Evolutionary conservation across 2,113 vertebrate genomes (phyloP).

Genomic region (Prinia subflava): DNA sequence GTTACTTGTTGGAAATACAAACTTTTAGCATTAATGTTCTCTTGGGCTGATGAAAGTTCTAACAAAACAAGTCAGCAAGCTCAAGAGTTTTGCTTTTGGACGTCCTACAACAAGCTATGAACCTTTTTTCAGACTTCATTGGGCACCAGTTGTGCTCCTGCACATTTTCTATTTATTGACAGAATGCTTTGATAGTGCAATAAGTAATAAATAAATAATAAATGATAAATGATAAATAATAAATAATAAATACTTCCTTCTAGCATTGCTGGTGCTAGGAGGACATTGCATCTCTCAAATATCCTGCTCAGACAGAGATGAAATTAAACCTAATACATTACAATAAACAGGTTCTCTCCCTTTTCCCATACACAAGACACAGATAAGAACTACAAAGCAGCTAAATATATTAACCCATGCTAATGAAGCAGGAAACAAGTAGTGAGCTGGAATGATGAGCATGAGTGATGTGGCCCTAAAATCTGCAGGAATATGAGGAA

Average conservation of each 20-base stretch:
- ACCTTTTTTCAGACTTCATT: neutral
- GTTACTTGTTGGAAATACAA: neutral
- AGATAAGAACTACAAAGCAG: neutral
- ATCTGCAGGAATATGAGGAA: neutral
- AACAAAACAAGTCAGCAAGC: neutral
- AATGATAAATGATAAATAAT: too few species aligned
- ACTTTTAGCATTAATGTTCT: neutral
- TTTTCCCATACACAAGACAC: neutral
- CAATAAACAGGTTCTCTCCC: neutral
- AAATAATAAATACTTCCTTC: neutral
- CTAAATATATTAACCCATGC: neutral
- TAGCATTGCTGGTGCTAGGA: neutral
- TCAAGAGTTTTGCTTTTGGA: neutral
- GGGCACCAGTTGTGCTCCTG: neutral
- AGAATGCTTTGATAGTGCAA: neutral
- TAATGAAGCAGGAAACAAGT: neutral
- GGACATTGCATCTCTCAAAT: neutral
- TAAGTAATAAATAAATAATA: neutral
- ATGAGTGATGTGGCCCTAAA: neutral
- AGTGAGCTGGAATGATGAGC: neutral
- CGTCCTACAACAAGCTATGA: neutral
- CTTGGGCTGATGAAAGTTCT: neutral
- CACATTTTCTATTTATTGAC: neutral
- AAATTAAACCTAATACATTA: neutral
- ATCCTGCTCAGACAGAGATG: neutral